These are phyloP conservation scores for Phenganax marumi DNA, from an alignment of 92 coral and sea anemone species.

Conservation along the genomic window DNA sequence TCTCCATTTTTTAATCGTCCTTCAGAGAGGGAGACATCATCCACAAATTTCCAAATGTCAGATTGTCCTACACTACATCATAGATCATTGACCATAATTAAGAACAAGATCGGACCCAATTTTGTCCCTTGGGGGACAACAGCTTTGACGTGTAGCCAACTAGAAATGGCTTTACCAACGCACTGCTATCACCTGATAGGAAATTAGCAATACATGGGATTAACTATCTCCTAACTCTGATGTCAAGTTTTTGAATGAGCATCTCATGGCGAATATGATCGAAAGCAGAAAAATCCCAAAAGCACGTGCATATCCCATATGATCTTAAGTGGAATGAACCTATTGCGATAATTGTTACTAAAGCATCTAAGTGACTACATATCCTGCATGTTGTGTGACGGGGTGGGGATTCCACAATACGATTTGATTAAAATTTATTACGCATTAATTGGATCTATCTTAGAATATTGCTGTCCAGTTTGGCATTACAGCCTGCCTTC, in stretches of 20 bases:
- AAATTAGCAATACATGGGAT: constrained; percentile 5
- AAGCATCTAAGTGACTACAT: no score
- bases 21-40: constrained; percentile 44
- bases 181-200: no score
- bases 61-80: constrained; percentile 20
- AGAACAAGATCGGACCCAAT: constrained; percentile 39
- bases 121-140: constrained; percentile 11
- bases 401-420: no score
- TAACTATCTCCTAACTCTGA: constrained; percentile 21
- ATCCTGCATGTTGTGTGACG: not conserved
- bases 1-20: constrained; percentile 25
- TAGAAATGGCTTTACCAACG: no score
- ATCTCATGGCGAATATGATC: constrained; percentile 32
- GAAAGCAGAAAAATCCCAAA: constrained; percentile 29
- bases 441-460: no score
- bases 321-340: not conserved
- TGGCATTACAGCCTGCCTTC: no score
- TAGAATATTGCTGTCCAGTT: no score
- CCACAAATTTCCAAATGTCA: constrained; percentile 49
- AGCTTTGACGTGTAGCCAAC: constrained; percentile 42
- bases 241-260: not conserved
- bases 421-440: no score
- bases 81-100: constrained; percentile 47
- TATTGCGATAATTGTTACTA: not conserved
- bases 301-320: not conserved